These are phyloP conservation scores for Macrobrachium nipponense DNA, from an alignment of 1,140 invertebrate genomes.

Conservation along the genomic window DNA sequence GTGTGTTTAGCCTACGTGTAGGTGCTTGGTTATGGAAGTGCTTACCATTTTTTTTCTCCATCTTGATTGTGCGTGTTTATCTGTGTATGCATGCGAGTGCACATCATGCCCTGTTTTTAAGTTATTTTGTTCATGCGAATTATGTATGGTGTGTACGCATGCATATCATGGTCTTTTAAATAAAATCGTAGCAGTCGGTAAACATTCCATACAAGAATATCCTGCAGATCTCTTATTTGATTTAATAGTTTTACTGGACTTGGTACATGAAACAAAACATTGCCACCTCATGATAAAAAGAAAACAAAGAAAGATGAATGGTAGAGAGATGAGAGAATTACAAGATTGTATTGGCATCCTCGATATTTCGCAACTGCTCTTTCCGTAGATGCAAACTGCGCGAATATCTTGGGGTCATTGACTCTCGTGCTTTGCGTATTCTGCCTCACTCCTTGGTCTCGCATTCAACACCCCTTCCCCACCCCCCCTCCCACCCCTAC, in stretches of 20 bases:
- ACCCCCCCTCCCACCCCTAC: not conserved
- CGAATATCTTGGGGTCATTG: not conserved
- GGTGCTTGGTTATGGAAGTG: constrained; percentile 9
- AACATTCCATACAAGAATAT: no score
- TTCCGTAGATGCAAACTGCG: no score
- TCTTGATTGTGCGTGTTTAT: constrained; percentile 7
- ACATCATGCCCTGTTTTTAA: not conserved
- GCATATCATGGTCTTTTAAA: not conserved
- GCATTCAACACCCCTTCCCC: not conserved
- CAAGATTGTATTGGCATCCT: no score
- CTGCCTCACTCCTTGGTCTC: not conserved
- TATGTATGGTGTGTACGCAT: not conserved
- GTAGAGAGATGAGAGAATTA: no score
- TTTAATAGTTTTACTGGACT: no score
- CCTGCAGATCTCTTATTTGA: no score
- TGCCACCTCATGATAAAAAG: no score
- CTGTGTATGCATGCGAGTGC: constrained; percentile 21
- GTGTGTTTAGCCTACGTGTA: not conserved
- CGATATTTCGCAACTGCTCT: no score
- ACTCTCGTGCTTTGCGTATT: not conserved
- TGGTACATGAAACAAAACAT: no score
- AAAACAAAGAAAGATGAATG: no score
- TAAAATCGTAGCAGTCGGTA: no score
- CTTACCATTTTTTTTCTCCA: no score
- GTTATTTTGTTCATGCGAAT: not conserved